Conservation (phyloP, 2,113 vertebrate species). For the Podarcis raffonei region DNA sequence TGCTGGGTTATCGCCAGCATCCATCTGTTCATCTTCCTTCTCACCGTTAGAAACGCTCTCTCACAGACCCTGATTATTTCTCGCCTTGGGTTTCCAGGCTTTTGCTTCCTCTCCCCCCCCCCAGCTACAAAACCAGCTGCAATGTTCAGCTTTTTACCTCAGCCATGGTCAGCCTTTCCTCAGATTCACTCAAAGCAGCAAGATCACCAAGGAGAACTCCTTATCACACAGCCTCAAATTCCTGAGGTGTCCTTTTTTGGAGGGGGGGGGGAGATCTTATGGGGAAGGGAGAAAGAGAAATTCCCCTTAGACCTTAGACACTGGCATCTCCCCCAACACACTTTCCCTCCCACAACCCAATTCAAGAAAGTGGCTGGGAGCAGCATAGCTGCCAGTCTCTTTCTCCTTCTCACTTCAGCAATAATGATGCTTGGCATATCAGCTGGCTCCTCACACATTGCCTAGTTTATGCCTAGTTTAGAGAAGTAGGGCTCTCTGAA, state of each 20-base stretch:
- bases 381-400: too few relatives aligned
- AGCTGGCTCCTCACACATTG: not conserved
- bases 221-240: not conserved
- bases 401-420: not conserved
- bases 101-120: not conserved
- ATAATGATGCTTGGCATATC: not conserved
- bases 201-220: not conserved
- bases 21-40: constrained; percentile 68
- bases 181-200: constrained; percentile 28
- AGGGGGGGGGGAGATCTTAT: not conserved
- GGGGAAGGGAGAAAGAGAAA: not conserved
- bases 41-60: constrained; percentile 30
- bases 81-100: constrained; percentile 50
- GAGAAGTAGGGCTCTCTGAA: too few relatives aligned
- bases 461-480: not conserved
- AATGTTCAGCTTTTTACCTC: constrained; percentile 11
- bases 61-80: constrained; percentile 62
- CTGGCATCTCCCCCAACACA: not conserved
- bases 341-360: not conserved
- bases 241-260: not conserved
- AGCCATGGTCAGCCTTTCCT: not conserved
- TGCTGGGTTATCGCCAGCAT: constrained; percentile 60
- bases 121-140: constrained; percentile 59
- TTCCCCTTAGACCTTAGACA: too few relatives aligned
- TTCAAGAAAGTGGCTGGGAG: not conserved